Conservation (phyloP, 1,140 invertebrate genomes). For the Holcopasites calliopsidis region DNA sequence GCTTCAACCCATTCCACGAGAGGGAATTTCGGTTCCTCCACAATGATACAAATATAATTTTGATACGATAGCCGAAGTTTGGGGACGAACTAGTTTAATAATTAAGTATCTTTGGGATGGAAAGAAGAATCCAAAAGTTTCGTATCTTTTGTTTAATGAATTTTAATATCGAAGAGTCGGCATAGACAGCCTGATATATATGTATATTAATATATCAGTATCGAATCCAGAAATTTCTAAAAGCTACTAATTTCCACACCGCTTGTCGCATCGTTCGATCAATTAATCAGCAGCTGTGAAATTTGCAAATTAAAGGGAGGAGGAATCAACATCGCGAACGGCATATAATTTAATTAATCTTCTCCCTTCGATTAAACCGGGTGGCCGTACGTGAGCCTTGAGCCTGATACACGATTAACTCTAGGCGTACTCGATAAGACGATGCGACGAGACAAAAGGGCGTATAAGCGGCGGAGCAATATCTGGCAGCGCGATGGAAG, state of each 20-base stretch:
- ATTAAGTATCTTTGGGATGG: too few species aligned
- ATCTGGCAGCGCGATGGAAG: constrained; percentile 51
- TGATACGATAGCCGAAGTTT: too few species aligned
- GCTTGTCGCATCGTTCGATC: not conserved
- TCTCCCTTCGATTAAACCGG: constrained; percentile 59
- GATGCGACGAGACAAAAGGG: constrained; percentile 62
- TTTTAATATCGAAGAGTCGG: too few species aligned
- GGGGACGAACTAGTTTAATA: too few species aligned
- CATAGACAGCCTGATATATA: too few species aligned
- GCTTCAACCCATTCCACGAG: not conserved
- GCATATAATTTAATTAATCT: constrained; percentile 63
- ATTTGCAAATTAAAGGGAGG: constrained; percentile 36
- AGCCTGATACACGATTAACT: constrained; percentile 65
- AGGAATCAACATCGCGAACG: constrained; percentile 27
- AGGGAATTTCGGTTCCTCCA: not conserved
- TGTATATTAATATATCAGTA: too few species aligned
- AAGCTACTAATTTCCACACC: constrained; percentile 1
- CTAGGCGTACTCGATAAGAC: constrained; percentile 62
- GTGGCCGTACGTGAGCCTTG: constrained; percentile 53
- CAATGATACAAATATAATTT: not conserved
- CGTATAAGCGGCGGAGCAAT: constrained; percentile 54
- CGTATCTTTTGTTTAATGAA: too few species aligned
- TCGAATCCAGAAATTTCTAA: constrained; percentile 3
- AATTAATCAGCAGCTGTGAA: constrained; percentile 29
- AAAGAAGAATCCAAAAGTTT: too few species aligned